These are phyloP conservation scores for Corythornis leucogaster DNA, from an alignment of 2,797 vertebrate genomes.

Conservation along the genomic window DNA sequence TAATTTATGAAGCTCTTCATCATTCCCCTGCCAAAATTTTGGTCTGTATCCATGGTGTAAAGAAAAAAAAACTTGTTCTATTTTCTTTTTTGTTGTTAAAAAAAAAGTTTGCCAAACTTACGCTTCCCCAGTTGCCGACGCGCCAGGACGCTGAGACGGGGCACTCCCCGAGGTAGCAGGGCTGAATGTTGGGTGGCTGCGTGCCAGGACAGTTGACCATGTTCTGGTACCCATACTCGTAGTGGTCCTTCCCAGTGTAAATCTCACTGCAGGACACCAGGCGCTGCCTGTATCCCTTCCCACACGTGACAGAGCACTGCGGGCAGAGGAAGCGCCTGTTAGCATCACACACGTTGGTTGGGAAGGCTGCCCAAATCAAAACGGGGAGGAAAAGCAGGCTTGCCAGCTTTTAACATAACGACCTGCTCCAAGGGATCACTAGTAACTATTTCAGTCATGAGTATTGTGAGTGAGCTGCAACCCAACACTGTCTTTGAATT, in stretches of 20 bases:
- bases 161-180: constrained; percentile 86
- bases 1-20: neutral
- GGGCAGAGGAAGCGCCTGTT: neutral
- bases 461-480: neutral
- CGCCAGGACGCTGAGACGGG: constrained; percentile 85
- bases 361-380: neutral
- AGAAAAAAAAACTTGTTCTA: neutral
- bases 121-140: constrained; percentile 91
- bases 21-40: neutral
- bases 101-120: constrained; percentile 73
- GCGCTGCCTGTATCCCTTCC: constrained; percentile 92
- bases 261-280: constrained; percentile 95
- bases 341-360: rapidly evolving
- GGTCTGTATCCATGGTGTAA: rapidly evolving
- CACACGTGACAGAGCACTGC: constrained; percentile 94
- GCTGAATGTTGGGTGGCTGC: constrained; percentile 87
- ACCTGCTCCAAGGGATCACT: neutral
- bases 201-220: constrained; percentile 88
- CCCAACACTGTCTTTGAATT: neutral
- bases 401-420: neutral
- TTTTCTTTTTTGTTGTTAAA: rapidly evolving
- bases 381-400: neutral
- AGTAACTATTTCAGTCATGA: neutral
- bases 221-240: constrained; percentile 92
- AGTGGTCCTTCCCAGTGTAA: constrained; percentile 91